Percentiles rank a stretch among this genome's conserved stretches.
phyloP scores from a whole-genome alignment of 2,113 vertebrate genomes.

The Anas platyrhynchos region DNA sequence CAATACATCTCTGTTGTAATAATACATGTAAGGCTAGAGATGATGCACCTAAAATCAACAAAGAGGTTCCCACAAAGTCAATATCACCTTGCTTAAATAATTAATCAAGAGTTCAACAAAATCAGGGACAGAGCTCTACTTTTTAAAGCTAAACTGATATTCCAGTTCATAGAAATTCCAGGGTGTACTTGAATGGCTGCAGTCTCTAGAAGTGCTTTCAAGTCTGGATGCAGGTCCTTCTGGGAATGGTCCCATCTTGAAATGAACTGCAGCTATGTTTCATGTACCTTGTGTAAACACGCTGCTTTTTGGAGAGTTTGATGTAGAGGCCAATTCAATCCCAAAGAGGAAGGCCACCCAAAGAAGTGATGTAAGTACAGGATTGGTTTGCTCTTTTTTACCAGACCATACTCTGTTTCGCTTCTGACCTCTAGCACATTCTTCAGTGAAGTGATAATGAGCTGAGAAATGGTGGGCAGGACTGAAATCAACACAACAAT shows the following conservation, averaged over 20 bases:
- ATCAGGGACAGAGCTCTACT: accelerated
- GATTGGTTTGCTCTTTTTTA: accelerated
- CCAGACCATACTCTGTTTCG: not conserved
- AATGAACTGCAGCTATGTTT: not conserved
- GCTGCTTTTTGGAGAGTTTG: not conserved
- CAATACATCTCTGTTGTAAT: not conserved
- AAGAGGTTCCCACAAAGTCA: not conserved
- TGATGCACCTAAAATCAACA: not conserved
- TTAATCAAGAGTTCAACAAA: not conserved
- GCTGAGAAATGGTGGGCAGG: not conserved
- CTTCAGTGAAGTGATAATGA: not conserved
- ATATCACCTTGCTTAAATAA: not conserved
- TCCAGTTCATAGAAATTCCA: not conserved
- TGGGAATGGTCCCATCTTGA: not conserved
- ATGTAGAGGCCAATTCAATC: not conserved
- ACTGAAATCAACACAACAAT: not conserved
- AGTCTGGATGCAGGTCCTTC: not conserved
- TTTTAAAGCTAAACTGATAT: not conserved
- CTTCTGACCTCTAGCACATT: not conserved
- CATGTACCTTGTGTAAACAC: not conserved
- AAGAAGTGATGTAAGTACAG: not conserved
- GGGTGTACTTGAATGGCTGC: not conserved
- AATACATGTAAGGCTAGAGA: not conserved
- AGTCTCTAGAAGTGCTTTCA: not conserved
- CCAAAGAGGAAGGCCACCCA: not conserved